Base-by-base conservation (phyloP, 1,140 invertebrate genomes). In the Camponotus pennsylvanicus region DNA sequence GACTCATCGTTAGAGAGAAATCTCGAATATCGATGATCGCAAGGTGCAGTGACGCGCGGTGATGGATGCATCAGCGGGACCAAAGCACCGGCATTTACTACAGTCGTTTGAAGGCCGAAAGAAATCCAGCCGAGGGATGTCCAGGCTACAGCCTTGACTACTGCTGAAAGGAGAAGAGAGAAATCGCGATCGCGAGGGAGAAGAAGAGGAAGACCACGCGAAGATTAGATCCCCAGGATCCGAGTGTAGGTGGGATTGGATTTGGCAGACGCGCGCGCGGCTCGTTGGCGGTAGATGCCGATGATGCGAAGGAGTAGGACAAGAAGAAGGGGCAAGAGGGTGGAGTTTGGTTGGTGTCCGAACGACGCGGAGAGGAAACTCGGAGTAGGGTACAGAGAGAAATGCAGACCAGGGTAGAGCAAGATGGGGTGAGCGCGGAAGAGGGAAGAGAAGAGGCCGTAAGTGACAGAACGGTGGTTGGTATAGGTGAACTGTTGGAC, bases 401-500 rank as follows among this genome's bases (percentile, higher is more conserved):
- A 90, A 86, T 88, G 88, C 42, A 57, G 13, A 6, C 3, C 6
- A 40, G n/a, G 64, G 64, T 84, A 70, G n/a, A 73, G 66, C 55
- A 59, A 37, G 69, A 63, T 7, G 34, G 13, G 45, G n/a, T 13
- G 27, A 34, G 49, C 15, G 40, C 27, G 69, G 70, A 69, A 21
- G 34, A 59, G 73, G 34, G 45, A 61, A 82, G 84, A 64, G 73
- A 83, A 83, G 70, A 66, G 77, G 52, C 45, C 88, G 85, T 79
- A 82, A 90, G 90, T 88, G 90, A 91, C 83, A 85, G 84, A 85
- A 87, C 63, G 76, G 49, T 55, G 59, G 66, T 76, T n/a, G 88
- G 90, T 92, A 42, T 90, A 92, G 93, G 92, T 93, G 91, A 92
- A 93, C 91, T 92, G 90, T 91, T 92, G 92, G 93, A 94, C 92